A percentile compares a stretch with the other conserved stretches of the same genome.
phyloP scores from a whole-genome alignment of 1,140 invertebrate genomes.

The Ditylenchus dipsaci region DNA sequence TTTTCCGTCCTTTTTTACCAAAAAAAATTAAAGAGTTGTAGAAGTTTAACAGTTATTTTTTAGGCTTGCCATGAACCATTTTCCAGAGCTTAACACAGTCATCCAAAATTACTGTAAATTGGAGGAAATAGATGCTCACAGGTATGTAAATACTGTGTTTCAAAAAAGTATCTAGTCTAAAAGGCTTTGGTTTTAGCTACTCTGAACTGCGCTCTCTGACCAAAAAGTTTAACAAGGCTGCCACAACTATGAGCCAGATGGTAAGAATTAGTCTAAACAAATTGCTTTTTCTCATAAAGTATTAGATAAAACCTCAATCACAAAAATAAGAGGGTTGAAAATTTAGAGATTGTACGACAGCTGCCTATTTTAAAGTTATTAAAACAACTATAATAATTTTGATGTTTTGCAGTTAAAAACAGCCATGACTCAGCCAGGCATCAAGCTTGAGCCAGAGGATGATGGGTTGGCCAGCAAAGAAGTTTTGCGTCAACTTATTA shows the following conservation, averaged over 20 bases:
- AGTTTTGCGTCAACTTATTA: slow-evolving; percentile 33
- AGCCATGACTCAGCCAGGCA: background rate
- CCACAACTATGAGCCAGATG: slow-evolving; percentile 10
- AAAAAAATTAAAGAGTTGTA: too few relatives aligned
- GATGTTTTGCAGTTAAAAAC: background rate
- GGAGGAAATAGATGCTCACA: background rate
- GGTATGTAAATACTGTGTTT: too few relatives aligned
- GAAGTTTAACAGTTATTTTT: slow-evolving; percentile 5
- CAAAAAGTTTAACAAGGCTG: slow-evolving; percentile 29
- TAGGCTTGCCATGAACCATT: slow-evolving; percentile 2
- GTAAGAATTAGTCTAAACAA: too few relatives aligned
- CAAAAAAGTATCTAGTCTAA: background rate
- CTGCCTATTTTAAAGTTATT: too few relatives aligned
- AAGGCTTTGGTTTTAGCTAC: slow-evolving; percentile 12
- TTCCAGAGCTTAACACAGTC: background rate
- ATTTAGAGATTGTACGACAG: too few relatives aligned
- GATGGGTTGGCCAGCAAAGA: slow-evolving; percentile 14
- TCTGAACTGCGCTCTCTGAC: slow-evolving; percentile 3
- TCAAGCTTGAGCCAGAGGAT: background rate
- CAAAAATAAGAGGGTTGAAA: too few relatives aligned
- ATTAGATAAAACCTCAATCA: too few relatives aligned
- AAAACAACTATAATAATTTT: too few relatives aligned
- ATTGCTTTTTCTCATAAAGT: too few relatives aligned
- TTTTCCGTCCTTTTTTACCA: too few relatives aligned
- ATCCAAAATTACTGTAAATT: background rate